A percentile compares a stretch with the other conserved stretches of the same genome.
These are phyloP conservation scores for Cerastis rubricosa DNA, from an alignment of 2,888 invertebrate genomes.

Conservation along the genomic window DNA sequence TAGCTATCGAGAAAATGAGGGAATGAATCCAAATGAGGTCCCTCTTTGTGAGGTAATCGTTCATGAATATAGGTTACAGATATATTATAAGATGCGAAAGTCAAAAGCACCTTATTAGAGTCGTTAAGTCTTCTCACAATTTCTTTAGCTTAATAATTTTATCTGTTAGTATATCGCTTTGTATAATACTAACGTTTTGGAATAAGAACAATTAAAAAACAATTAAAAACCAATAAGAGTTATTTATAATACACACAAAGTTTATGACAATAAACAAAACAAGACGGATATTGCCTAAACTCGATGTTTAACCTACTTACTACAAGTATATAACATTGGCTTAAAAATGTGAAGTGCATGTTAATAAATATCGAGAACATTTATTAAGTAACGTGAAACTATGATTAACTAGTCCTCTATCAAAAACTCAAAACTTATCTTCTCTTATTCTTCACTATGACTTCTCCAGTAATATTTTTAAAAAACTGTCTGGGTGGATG, in stretches of 20 bases:
- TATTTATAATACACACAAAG: not conserved
- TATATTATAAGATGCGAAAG: not conserved
- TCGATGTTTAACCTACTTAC: not conserved
- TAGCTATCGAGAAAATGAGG: too few species aligned
- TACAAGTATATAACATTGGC: not conserved
- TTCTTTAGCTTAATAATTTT: not conserved
- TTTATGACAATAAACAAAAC: not conserved
- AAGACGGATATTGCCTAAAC: not conserved
- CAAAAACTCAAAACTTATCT: not conserved
- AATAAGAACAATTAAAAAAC: not conserved
- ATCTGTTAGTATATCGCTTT: not conserved
- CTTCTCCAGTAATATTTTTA: conserved; percentile 9
- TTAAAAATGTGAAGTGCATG: not conserved
- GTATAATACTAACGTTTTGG: not conserved
- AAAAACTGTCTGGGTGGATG: conserved; percentile 49
- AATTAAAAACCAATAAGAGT: not conserved
- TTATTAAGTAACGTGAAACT: not conserved
- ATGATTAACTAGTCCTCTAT: not conserved
- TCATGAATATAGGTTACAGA: not conserved
- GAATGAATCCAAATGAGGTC: conserved; percentile 64
- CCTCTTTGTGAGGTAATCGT: conserved; percentile 42
- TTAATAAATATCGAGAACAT: not conserved
- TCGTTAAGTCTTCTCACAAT: not conserved
- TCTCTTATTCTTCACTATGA: not conserved
- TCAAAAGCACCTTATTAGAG: not conserved